Base-by-base conservation (phyloP, 2,888 invertebrate genomes). In the Lasioglossum pauxillum region DNA sequence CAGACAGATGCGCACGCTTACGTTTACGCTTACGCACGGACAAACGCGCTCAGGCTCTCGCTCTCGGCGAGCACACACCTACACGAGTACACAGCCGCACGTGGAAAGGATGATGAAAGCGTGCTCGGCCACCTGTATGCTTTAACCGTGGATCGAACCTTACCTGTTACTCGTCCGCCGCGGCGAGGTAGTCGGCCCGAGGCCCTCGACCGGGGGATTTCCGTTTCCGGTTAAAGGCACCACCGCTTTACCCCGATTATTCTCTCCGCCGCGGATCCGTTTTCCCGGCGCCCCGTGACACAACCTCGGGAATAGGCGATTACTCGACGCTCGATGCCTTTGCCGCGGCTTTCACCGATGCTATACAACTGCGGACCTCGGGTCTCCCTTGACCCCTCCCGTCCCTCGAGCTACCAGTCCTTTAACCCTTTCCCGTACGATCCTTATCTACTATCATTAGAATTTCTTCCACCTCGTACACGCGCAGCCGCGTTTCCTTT, bases 51-150 rank as follows among this genome's bases (percentile, higher is more conserved):
- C 85, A 60, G 57, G 80, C 82, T 38, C 84, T 69, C 69, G 35
- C 64, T 31, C 64, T 64, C 31, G 64, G 31, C 64, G 64, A 64
- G 64, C 31, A 64, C 83, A 60, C 57, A 78, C 69, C 69, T 79
- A 46, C 79, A 38, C 76, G 72, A 75, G 87, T 77, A 81, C 80
- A 84, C 79, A 85, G 78, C 57, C 85, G 86, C 88, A 80, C 84
- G 81, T 81, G 84, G 84, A 87, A 85, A 87, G 86, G 86, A 86
- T 89, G 87, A 85, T 90, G 91, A 91, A 90, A 87, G 91, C 92
- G 90, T 92, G 93, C 92, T 94, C 94, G 95, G 94, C 95, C 95
- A 95, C 95, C 95, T 95, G 95, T 95, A 95, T 95, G 95, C 95
- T 95, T 93, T 93, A 91, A 93, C 93, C 92, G 92, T 92, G 93